These are phyloP conservation scores for Venustoraphidia nigricollis DNA, from an alignment of 2,888 invertebrate genomes.

Conservation along the genomic window DNA sequence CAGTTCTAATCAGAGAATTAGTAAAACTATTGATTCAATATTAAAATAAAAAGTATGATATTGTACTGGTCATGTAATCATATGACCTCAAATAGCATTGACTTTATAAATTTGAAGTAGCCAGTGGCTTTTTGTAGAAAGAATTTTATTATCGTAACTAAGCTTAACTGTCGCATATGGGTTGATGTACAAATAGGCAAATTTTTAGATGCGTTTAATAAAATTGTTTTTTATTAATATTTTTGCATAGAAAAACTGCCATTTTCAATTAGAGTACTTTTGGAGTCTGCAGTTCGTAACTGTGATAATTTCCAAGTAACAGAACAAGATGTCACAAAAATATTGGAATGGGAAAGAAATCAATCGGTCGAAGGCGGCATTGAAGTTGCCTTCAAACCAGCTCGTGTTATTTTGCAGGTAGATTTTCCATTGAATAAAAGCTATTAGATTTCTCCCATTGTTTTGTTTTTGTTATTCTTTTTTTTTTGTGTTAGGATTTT, in stretches of 20 bases:
- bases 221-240: constrained; percentile 5
- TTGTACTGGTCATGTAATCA: not conserved
- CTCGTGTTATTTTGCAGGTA: constrained; percentile 90
- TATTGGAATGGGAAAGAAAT: constrained; percentile 74
- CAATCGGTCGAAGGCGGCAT: constrained; percentile 53
- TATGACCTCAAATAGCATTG: not conserved
- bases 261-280: constrained; percentile 76
- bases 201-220: not conserved
- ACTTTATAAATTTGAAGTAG: too few species aligned
- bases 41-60: too few species aligned
- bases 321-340: constrained; percentile 71
- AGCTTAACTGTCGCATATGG: constrained; percentile 6
- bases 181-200: constrained; percentile 1
- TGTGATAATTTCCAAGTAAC: constrained; percentile 91
- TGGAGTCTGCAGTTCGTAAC: constrained; percentile 92
- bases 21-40: too few species aligned
- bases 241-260: constrained; percentile 58
- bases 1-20: too few species aligned
- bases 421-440: constrained; percentile 3
- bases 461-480: constrained; percentile 3
- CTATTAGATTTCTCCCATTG: not conserved
- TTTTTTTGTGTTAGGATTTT: constrained; percentile 47
- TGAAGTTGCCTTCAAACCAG: constrained; percentile 93
- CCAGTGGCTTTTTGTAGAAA: too few species aligned
- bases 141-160: constrained; percentile 2